Evolutionary conservation across 2,888 invertebrate species (phyloP).

Genomic region (Andrena bicolor): DNA sequence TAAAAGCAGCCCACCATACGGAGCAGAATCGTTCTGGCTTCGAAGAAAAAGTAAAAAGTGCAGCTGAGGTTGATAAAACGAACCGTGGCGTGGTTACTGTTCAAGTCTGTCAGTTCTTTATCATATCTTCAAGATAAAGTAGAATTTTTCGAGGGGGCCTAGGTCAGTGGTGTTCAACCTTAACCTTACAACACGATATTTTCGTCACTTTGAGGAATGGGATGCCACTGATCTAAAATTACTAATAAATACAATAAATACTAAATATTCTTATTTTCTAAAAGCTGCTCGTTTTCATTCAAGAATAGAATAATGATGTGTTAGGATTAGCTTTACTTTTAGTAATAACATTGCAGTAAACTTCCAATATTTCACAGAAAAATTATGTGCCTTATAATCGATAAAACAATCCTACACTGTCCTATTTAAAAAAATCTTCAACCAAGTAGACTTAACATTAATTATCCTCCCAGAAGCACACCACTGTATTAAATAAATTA

Average conservation of each 20-base stretch:
- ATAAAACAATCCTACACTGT: too few relatives aligned
- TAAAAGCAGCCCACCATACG: slow-evolving; percentile 9
- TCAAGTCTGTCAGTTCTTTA: slow-evolving; percentile 51
- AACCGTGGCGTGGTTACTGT: slow-evolving; percentile 27
- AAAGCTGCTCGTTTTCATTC: too few relatives aligned
- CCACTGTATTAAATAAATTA: neutral
- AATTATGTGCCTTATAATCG: too few relatives aligned
- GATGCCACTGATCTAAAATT: neutral
- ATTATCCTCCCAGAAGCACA: too few relatives aligned
- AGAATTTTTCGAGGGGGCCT: slow-evolving; percentile 42
- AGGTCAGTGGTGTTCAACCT: slow-evolving; percentile 47
- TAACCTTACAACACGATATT: slow-evolving; percentile 13
- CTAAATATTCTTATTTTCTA: neutral
- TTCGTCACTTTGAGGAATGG: neutral
- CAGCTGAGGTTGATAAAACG: slow-evolving; percentile 27
- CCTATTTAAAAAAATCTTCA: too few relatives aligned
- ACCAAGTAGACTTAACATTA: too few relatives aligned
- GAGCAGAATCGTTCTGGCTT: neutral
- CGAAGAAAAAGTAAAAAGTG: slow-evolving; percentile 33
- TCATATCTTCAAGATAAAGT: slow-evolving; percentile 58
- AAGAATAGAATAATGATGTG: too few relatives aligned
- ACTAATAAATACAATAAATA: neutral
- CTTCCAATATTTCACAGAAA: too few relatives aligned
- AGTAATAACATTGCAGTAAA: too few relatives aligned
- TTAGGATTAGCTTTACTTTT: too few relatives aligned